Percentiles rank a stretch among this genome's conserved stretches.
phyloP scores from a whole-genome alignment of 64 coral and sea anemone genomes.

The Montipora cactus region DNA sequence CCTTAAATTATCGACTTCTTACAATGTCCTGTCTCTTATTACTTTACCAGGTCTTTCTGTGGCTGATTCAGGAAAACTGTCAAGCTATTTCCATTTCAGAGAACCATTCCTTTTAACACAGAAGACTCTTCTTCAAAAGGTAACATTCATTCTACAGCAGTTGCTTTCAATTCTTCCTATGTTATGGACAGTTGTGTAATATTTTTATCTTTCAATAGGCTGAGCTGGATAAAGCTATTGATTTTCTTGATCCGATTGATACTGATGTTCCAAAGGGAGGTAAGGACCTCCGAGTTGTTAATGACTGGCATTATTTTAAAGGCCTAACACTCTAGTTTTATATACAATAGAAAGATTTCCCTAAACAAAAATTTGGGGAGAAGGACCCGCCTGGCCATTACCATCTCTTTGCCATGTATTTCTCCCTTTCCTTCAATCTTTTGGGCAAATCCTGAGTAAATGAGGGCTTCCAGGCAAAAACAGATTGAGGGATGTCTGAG shows the following conservation, averaged over 20 bases:
- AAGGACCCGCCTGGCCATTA: too few species aligned
- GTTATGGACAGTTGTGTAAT: neutral
- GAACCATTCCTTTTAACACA: constrained; percentile 93
- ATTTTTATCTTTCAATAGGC: constrained; percentile 62
- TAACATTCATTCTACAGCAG: constrained; percentile 1
- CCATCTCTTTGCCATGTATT: too few species aligned
- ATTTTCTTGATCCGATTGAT: constrained; percentile 98
- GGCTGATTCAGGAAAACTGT: constrained; percentile 93
- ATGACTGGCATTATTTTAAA: neutral
- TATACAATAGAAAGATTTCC: too few species aligned
- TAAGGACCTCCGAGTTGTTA: neutral
- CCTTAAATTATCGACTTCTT: too few species aligned
- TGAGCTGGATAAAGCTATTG: constrained; percentile 96
- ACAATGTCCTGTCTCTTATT: neutral
- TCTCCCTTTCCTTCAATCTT: too few species aligned
- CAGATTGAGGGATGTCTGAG: too few species aligned
- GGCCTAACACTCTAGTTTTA: too few species aligned
- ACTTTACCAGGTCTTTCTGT: constrained; percentile 83
- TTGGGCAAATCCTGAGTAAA: too few species aligned
- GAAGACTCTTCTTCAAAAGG: constrained; percentile 98
- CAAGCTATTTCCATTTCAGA: constrained; percentile 96
- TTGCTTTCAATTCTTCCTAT: neutral
- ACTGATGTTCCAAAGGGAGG: constrained; percentile 97
- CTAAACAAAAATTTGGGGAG: too few species aligned
- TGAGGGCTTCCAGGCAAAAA: too few species aligned